Evolutionary conservation across 2,888 invertebrate genomes (phyloP).

Genomic region (Lycaena phlaeas): DNA sequence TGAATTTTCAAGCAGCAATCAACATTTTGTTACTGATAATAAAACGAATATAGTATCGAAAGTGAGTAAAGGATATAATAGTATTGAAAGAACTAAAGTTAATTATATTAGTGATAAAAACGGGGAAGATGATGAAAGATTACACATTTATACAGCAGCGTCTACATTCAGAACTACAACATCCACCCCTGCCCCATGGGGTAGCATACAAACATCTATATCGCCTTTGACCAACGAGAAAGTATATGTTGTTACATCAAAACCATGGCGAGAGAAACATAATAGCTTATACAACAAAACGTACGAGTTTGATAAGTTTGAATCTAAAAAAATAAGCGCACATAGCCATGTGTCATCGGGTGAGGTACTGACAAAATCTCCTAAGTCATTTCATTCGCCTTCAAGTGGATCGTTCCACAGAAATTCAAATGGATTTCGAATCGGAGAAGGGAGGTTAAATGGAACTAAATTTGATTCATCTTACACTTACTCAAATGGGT

Average conservation of each 20-base stretch:
- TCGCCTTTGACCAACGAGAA: constrained; percentile 86
- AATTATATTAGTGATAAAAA: constrained; percentile 35
- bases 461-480: constrained; percentile 44
- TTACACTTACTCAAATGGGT: constrained; percentile 52
- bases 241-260: constrained; percentile 87
- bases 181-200: constrained; percentile 75
- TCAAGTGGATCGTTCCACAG: constrained; percentile 51
- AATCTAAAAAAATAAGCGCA: constrained; percentile 40
- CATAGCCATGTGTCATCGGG: constrained; percentile 37
- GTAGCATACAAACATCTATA: constrained; percentile 78
- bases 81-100: constrained; percentile 41
- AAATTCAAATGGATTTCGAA: constrained; percentile 3
- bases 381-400: constrained; percentile 72
- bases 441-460: constrained; percentile 35
- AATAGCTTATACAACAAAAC: constrained; percentile 37
- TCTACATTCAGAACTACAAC: constrained; percentile 55
- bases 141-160: constrained; percentile 54
- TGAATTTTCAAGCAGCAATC: constrained; percentile 60
- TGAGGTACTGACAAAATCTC: constrained; percentile 53
- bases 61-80: constrained; percentile 45
- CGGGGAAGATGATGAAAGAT: constrained; percentile 36
- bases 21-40: constrained; percentile 48
- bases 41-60: constrained; percentile 30
- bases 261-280: constrained; percentile 63
- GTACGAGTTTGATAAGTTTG: constrained; percentile 39